Base-by-base conservation (phyloP, 2,888 invertebrate genomes). In the Pristionchus arcanus region DNA sequence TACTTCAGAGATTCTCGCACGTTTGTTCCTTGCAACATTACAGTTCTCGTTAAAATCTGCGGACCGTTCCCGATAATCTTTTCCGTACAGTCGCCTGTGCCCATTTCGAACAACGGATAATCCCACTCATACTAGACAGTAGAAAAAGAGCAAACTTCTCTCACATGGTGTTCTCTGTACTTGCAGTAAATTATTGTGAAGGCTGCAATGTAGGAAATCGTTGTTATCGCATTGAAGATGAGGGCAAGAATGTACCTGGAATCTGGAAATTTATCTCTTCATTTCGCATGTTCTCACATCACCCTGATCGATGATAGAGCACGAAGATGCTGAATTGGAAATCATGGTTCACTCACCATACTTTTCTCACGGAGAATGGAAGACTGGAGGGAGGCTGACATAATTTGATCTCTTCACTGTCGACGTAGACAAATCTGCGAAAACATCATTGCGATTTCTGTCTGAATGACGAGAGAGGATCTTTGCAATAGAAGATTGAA, bases 321-420 rank as follows among this genome's bases (percentile, higher is more conserved):
- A 55, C 21, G 55, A 11, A 19, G 21, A 21, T 55, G 0, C 19
- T 3, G 4, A 21, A 19, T 55, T 21, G 21, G 55, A 16, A 55
- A 15, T 16, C 1, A 55, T 55, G 13, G 0, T 1, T 55, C 63
- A 49, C 81, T 28, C 13, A 81, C 81, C 81, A 81, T 31, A 37
- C n/a, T 81, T 81, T 81, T 15, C 42, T 37, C 1, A 81, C 42
- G 28, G 42, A 49, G 49, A 81, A 81, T 9, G 81, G 49, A 16
- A 81, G 81, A 81, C 81, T 81, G 42, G 49, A 81, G 9, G 81
- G 81, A 25, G 81, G 81, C 25, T 49, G 37, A 81, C 81, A 81
- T 42, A 81, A 81, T 42, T 25, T 28, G 49, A 81, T 37, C 42
- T 81, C 49, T n/a, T n/a, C 49, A n/a, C 42, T 15, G n/a, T 81